These are phyloP conservation scores for Harpalus rubripes DNA, from an alignment of 2,888 invertebrate species.

Conservation along the genomic window DNA sequence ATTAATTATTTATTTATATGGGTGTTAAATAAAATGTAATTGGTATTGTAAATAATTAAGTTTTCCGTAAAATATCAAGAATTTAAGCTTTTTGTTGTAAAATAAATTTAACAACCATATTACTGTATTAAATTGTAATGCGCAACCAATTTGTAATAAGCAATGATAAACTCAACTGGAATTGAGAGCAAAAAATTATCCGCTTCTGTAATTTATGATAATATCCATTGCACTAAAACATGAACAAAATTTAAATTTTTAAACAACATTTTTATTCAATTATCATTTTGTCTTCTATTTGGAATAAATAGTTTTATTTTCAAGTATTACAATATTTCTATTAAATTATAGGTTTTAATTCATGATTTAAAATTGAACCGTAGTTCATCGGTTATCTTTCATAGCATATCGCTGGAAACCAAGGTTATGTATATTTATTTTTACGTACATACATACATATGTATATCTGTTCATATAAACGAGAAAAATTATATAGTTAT, in stretches of 20 bases:
- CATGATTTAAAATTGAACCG: neutral
- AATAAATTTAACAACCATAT: constrained; percentile 22
- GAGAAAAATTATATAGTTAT: neutral
- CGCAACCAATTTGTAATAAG: constrained; percentile 41
- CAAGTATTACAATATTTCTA: neutral
- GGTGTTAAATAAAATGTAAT: neutral
- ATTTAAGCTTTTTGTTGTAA: neutral
- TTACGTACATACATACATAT: neutral
- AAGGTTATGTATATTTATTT: neutral
- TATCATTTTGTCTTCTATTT: neutral
- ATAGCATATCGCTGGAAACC: neutral
- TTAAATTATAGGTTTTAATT: neutral
- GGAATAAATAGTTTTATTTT: neutral
- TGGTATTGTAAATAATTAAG: neutral
- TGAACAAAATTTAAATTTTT: constrained; percentile 4
- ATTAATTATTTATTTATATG: too few relatives aligned
- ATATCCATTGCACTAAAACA: neutral
- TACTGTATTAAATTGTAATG: constrained; percentile 31
- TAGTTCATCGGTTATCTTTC: neutral
- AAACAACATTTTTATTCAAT: neutral
- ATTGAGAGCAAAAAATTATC: constrained; percentile 21
- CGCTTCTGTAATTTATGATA: constrained; percentile 23
- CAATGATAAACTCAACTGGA: constrained; percentile 17
- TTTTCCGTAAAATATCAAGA: too few relatives aligned
- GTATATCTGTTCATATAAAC: neutral